Evolutionary conservation across 1,140 invertebrate species (phyloP).

Genomic region (Drosophila tropicalis): DNA sequence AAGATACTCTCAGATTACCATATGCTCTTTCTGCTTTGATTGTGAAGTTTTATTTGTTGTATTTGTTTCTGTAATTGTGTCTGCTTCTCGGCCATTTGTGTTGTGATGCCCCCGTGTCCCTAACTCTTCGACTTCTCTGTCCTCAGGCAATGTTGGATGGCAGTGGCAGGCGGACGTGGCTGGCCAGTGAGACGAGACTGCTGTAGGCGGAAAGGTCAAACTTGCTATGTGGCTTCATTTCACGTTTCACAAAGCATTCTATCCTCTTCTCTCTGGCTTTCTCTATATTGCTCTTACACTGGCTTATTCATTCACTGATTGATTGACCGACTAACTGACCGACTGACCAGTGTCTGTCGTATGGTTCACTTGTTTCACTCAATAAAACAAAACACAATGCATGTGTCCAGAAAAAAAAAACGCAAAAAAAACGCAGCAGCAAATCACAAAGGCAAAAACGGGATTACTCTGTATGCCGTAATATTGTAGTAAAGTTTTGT

Average conservation of each 20-base stretch:
- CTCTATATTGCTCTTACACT: constrained; percentile 2
- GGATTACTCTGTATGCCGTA: no score
- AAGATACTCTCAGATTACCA: constrained; percentile 16
- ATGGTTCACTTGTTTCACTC: not conserved
- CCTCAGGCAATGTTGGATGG: constrained; percentile 33
- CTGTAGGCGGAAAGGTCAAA: constrained; percentile 11
- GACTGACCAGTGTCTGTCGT: not conserved
- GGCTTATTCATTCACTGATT: constrained; percentile 11
- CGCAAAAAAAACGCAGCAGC: not conserved
- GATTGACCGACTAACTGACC: not conserved
- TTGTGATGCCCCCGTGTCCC: constrained; percentile 9
- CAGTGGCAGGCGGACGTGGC: constrained; percentile 33
- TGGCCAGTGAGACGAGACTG: constrained; percentile 20
- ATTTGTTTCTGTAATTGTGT: constrained; percentile 4
- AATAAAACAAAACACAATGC: not conserved
- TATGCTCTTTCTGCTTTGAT: constrained; percentile 14
- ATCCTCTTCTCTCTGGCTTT: not conserved
- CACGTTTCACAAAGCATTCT: constrained; percentile 14
- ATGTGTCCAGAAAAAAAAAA: not conserved
- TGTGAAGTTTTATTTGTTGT: constrained; percentile 8
- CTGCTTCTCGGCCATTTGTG: constrained; percentile 20
- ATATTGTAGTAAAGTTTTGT: not conserved
- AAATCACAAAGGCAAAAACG: not conserved
- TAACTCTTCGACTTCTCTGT: constrained; percentile 13
- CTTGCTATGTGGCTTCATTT: constrained; percentile 20